Conservation (phyloP, 1,140 invertebrate species). For the Papilio polytes region DNA sequence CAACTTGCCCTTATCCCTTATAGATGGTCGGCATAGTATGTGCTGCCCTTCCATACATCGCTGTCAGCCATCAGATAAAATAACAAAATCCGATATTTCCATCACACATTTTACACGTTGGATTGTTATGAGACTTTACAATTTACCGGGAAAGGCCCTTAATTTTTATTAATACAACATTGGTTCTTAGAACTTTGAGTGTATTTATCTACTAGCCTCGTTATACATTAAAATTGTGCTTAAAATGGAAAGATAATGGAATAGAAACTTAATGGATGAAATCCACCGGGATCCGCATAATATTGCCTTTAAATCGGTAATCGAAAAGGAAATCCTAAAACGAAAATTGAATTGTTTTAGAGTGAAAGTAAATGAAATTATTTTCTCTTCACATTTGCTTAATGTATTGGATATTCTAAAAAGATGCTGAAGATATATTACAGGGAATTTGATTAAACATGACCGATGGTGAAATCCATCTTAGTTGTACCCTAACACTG, state of each 20-base stretch:
- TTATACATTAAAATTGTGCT: neutral
- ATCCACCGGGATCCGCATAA: neutral
- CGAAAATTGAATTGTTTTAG: slow-evolving; percentile 7
- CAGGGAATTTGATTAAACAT: neutral
- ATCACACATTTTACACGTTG: too few species aligned
- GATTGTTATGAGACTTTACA: too few species aligned
- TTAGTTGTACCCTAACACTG: neutral
- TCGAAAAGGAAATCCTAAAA: neutral
- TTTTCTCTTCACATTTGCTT: slow-evolving; percentile 2
- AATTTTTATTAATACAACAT: too few species aligned
- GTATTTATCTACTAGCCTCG: neutral
- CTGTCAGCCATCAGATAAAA: too few species aligned
- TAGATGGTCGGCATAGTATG: too few species aligned
- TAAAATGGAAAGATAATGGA: neutral
- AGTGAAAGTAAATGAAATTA: neutral
- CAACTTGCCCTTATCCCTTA: too few species aligned
- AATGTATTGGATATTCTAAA: neutral
- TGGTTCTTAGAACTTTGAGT: too few species aligned
- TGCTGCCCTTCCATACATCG: too few species aligned
- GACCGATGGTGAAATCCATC: slow-evolving; percentile 3
- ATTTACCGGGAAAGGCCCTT: too few species aligned
- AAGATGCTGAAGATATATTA: neutral
- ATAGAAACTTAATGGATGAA: neutral
- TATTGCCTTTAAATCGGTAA: neutral
- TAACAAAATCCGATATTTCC: too few species aligned